Base-by-base conservation (phyloP, 1,140 invertebrate genomes). In the Ostrea edulis region DNA sequence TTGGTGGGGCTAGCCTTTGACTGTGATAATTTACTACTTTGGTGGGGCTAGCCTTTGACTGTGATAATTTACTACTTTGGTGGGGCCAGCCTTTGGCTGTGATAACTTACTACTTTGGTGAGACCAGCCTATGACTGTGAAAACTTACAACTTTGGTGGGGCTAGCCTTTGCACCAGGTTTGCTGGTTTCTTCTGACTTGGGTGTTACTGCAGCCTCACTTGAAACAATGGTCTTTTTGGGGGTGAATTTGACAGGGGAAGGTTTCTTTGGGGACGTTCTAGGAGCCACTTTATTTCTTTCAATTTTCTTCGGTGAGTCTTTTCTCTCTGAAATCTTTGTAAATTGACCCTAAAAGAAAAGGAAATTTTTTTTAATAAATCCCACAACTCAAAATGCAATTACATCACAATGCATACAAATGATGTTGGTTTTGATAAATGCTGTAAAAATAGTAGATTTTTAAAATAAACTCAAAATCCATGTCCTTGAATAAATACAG, bases 261-360 rank as follows among this genome's bases (percentile, higher is more conserved):
- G 53, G 12, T 52, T 87, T 91, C 51, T 90, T 85, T 62, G 89
- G 89, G 87, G 88, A 87, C 12, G 88, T 91, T 86, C 90, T 90
- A 52, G 88, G 85, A 51, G 68, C 5, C 2, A 77, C 68, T 29
- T 25, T 77, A 22, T 77, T 77, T 25, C 25, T 8, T 20, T 62
- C 55, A 62, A n/a, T 17, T 77, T 77, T 29, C 68, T 77, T 29
- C 14, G 68, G 68, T 11, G 68, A 77, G 25, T 35, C 68, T 25
- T 77, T 77, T 17, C 29, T 77, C 68, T 77, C 68, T 12, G 68
- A 77, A 14, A 77, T 77, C 68, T 77, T 77, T 35, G 68, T 77
- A 77, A 77, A 77, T 25, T 29, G 68, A 77, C 68, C 29, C 68
- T 77, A 11, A 8, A 77, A 35, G 14, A 62, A 62, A 62, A 55